phyloP scores from a whole-genome alignment of 23 tunicate species.

The Diplosoma virens region DNA sequence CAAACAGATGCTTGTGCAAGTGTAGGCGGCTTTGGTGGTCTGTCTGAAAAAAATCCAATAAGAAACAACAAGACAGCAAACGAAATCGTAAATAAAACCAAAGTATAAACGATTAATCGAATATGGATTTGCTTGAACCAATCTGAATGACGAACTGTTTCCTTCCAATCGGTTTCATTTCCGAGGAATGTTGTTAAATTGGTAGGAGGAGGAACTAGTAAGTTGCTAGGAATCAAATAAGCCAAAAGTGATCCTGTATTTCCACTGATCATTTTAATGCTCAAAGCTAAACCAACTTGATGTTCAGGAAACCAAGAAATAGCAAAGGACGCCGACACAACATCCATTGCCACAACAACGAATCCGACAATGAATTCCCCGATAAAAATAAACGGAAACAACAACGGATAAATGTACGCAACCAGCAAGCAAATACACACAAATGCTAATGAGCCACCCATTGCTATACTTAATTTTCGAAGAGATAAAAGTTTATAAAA shows the following conservation, averaged over 20 bases:
- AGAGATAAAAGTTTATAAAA: neutral
- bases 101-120: neutral
- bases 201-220: neutral
- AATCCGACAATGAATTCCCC: conserved; percentile 9
- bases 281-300: conserved; percentile 13
- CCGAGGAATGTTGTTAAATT: no score
- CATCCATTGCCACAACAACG: neutral
- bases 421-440: neutral
- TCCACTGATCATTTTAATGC: conserved; percentile 7
- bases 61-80: neutral
- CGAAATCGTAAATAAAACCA: neutral
- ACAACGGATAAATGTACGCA: neutral
- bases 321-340: conserved; percentile 1
- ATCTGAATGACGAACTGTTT: neutral
- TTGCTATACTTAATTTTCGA: neutral
- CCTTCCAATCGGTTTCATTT: no score
- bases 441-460: neutral
- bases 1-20: conserved; percentile 1
- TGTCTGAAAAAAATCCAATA: neutral
- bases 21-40: conserved; percentile 12
- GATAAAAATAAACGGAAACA: conserved; percentile 1
- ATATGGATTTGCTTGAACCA: neutral
- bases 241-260: conserved; percentile 1
- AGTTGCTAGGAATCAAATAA: conserved; percentile 1
- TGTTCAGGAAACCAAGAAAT: conserved; percentile 8